These are phyloP conservation scores for Erythrocercus mccallii DNA, from an alignment of 2,113 vertebrate species.

Conservation along the genomic window DNA sequence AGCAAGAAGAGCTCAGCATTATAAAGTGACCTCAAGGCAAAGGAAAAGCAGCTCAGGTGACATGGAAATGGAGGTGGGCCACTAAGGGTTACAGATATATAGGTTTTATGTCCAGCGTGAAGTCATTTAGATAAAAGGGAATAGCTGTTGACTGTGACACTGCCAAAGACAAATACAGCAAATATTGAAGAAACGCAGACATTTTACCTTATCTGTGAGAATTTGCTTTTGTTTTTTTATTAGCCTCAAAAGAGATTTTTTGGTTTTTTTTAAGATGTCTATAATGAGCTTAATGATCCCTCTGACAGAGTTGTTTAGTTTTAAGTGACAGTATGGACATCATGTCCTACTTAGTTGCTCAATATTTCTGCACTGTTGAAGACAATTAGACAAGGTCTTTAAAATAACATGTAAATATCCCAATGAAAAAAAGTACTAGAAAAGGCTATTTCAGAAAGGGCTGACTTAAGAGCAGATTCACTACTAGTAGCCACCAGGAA, in stretches of 20 bases:
- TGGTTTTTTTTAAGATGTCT: not conserved
- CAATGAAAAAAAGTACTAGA: not conserved
- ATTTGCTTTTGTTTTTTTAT: not conserved
- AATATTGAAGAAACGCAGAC: not conserved
- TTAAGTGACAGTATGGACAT: not conserved
- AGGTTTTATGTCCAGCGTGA: not conserved
- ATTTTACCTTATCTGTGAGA: not conserved
- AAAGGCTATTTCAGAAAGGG: not conserved
- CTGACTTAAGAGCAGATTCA: not conserved
- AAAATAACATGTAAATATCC: not conserved
- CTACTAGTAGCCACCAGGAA: not conserved
- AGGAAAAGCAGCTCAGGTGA: not conserved
- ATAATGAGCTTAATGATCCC: not conserved
- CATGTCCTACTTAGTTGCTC: not conserved
- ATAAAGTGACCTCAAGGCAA: not conserved
- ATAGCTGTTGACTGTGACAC: not conserved
- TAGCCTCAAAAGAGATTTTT: not conserved
- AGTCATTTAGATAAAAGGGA: not conserved
- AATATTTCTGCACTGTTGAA: not conserved
- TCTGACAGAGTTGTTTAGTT: not conserved
- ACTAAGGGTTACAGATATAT: not conserved
- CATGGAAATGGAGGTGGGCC: not conserved
- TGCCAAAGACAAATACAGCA: not conserved
- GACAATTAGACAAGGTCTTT: not conserved
- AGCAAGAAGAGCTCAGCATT: not conserved